Evolutionary conservation across 2,113 vertebrate species (phyloP), one percentile per base, ranked within the genome.

Genomic region (Apeltes quadracus): DNA sequence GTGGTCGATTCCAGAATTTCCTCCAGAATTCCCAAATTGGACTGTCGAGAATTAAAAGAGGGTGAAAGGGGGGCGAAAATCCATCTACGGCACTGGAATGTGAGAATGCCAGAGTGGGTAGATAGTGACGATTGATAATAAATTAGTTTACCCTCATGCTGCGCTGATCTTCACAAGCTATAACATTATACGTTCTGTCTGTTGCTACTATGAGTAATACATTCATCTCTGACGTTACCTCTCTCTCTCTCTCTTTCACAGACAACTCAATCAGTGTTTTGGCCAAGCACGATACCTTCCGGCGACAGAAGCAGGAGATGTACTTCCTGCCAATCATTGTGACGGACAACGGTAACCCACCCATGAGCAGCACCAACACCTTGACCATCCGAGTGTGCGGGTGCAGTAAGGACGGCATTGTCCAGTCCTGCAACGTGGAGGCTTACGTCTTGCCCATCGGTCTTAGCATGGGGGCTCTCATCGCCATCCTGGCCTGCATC

Each of bases 391-490:
- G 96, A 1, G 97, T 99, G 46, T 99, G 98, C 15, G 98, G 98
- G 34, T 99, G 98, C 89, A 98, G 96, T 90, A 96, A 84, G 34
- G 97, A 99, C 0, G 97, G 97, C 0, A 89, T 89, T 0, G 96
- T 99, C 16, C 97, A 98, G 90, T 99, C 98, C 25, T 99, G 98
- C 81, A 99, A 98, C 0, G 96, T 95, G 0, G 97, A 98, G 91
- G 98, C 98, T 44, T 99, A 96, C 1, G 95, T 99, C 23, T 93
- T 99, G 62, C 97, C 97, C 0, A 99, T 99, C n/a, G 98, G 97
- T 25, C 96, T 99, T 76, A 99, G 98, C 78, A 98, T 98, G 97
- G 98, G 98, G 38, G 98, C 98, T 32, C 93, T 99, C 71, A 99
- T 99, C 69, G 98, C 98, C 57, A 98, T 99, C 87, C 90, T 99